Base-by-base conservation (phyloP, 2,888 invertebrate genomes). In the Lacanobia oleracea region DNA sequence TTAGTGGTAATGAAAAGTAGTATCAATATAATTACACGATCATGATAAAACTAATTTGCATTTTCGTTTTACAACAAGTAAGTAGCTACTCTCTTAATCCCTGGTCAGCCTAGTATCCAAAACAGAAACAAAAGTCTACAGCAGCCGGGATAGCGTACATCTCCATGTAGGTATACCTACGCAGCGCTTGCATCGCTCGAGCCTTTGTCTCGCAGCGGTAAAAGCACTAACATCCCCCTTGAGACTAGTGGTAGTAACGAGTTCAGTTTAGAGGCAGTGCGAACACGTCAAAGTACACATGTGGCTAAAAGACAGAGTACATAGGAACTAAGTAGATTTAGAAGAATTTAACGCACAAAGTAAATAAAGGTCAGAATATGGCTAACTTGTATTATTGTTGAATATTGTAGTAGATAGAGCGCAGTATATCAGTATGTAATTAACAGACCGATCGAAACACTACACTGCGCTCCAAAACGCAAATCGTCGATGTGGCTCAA, bases 141-240 rank as follows among this genome's bases (percentile, higher is more conserved):
- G 23, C 37, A 50, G 56, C 1, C 45, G 33, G 23, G 57, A 43
- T 23, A 50, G 10, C 61, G 16, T 48, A 40, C 37, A 33, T 40
- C 21, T 60, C 12, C 5, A 43, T 43, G 43, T 81, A 76, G 10
- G 3, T 40, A 76, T 69, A 77, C 27, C 69, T 53, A 40, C 7
- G 33, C 43, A 67, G 37, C 62, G 59, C 77, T 77, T 61, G n/a
- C 77, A 77, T 63, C 81, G 62, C 77, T 76, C 50, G 51, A 53
- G 60, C 77, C 51, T 77, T 81, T 81, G 82, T 77, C 63, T 75
- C 57, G 27, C 60, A 71, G 61, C 48, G 57, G 60, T 64, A 78
- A 82, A 82, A 78, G 62, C 79, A n/a, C 72, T 78, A 78, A 77
- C 63, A 77, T 77, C 53, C 50, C 40, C 23, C 63, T 77, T 65